Conservation (phyloP, 2,113 vertebrate species). For the Raja brachyura region DNA sequence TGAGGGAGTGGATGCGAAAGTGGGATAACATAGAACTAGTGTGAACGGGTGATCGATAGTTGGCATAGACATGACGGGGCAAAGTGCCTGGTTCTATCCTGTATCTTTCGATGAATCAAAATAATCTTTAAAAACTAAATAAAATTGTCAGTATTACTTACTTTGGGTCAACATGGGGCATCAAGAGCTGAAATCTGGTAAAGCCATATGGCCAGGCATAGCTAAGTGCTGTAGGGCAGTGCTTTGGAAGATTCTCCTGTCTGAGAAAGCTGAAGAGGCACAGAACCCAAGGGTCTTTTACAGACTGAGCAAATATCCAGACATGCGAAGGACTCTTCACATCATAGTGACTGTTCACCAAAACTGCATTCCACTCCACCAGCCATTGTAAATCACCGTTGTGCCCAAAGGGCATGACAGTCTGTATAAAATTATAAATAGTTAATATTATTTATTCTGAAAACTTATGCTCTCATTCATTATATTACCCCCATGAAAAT, state of each 20-base stretch:
- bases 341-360: slow-evolving; percentile 92
- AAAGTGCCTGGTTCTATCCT: no score
- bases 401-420: slow-evolving; percentile 76
- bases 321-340: slow-evolving; percentile 96
- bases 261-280: slow-evolving; percentile 94
- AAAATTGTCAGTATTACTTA: slow-evolving; percentile 48
- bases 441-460: slow-evolving; percentile 15
- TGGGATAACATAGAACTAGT: no score
- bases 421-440: slow-evolving; percentile 51
- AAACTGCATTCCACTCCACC: slow-evolving; percentile 89
- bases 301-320: slow-evolving; percentile 93
- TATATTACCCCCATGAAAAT: background rate
- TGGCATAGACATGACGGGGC: no score
- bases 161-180: slow-evolving; percentile 94
- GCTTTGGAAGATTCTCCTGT: slow-evolving; percentile 92
- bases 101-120: no score
- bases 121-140: background rate
- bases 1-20: slow-evolving; percentile 44
- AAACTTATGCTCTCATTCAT: background rate
- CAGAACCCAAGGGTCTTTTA: slow-evolving; percentile 95
- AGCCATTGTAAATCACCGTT: slow-evolving; percentile 92
- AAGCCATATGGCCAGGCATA: slow-evolving; percentile 96
- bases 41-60: no score
- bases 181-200: slow-evolving; percentile 84
- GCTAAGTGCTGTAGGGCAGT: slow-evolving; percentile 88